Percentiles rank a stretch among this genome's conserved stretches.
These are phyloP conservation scores for Drosophila algonquin DNA, from an alignment of 2,888 invertebrate species.

Conservation along the genomic window DNA sequence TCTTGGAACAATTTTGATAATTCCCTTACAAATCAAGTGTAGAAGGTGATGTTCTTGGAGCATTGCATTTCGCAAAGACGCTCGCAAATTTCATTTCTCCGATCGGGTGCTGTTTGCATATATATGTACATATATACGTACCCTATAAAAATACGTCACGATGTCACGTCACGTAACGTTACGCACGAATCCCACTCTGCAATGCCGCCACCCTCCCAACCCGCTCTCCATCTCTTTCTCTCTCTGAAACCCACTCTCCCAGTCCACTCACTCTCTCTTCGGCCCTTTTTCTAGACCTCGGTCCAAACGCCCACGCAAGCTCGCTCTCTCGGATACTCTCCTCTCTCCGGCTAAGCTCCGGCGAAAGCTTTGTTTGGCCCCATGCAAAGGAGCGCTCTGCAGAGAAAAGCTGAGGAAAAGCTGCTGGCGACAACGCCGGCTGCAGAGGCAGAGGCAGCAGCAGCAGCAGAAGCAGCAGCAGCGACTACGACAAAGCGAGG, in stretches of 20 bases:
- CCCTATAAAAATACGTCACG: background rate
- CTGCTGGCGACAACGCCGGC: slow-evolving; percentile 1
- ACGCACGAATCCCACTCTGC: slow-evolving; percentile 2
- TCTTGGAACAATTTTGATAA: background rate
- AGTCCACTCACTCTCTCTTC: background rate
- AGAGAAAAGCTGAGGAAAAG: background rate
- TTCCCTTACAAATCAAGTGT: too few relatives aligned
- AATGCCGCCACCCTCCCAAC: slow-evolving; percentile 2
- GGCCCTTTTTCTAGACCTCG: background rate
- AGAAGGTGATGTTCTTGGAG: background rate
- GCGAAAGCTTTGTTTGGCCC: background rate
- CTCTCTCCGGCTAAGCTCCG: background rate
- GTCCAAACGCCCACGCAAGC: background rate
- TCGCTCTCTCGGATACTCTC: background rate
- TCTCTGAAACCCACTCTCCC: background rate
- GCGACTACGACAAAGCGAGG: background rate
- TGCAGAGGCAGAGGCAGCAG: background rate
- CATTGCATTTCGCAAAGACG: background rate
- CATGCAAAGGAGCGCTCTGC: background rate
- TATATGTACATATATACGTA: background rate
- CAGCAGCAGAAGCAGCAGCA: background rate
- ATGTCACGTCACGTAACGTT: background rate
- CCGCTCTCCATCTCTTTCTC: background rate
- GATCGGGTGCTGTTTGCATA: background rate
- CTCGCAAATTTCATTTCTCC: background rate